Conservation (phyloP, 37 sponge, comb jelly and placozoan species). For the Bolinopsis microptera region DNA sequence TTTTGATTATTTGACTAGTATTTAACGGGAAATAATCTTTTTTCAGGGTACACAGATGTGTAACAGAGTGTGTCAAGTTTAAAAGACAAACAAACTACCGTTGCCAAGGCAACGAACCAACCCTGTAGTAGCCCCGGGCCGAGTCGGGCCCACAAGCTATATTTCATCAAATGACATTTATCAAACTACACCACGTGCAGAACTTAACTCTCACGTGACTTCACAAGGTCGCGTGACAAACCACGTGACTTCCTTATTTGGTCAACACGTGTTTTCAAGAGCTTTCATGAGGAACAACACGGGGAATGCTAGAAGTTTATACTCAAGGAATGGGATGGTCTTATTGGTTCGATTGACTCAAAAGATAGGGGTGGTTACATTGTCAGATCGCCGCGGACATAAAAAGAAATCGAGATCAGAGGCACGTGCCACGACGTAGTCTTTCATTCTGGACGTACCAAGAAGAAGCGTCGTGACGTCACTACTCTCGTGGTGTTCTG, state of each 20-base stretch:
- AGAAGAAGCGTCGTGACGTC: no score
- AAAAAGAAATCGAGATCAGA: no score
- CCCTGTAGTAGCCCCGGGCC: background rate
- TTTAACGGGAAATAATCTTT: no score
- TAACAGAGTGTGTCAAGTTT: conserved; percentile 51
- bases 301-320: background rate
- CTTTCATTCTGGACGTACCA: no score
- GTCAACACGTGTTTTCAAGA: background rate
- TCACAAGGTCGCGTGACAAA: background rate
- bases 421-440: no score
- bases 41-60: conserved; percentile 62
- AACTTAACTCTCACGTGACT: background rate
- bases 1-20: no score
- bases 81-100: conserved; percentile 63
- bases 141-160: conserved; percentile 6
- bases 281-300: background rate
- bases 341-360: background rate
- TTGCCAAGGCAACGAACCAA: conserved; percentile 56
- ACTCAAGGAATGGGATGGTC: background rate
- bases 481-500: background rate
- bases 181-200: conserved; percentile 1
- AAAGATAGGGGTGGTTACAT: background rate
- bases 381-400: background rate
- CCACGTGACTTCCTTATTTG: background rate
- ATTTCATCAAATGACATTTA: conserved; percentile 29